Evolutionary conservation across 2,888 invertebrate species (phyloP), one percentile per base, ranked within the genome.

Genomic region (Apotomis capreana): DNA sequence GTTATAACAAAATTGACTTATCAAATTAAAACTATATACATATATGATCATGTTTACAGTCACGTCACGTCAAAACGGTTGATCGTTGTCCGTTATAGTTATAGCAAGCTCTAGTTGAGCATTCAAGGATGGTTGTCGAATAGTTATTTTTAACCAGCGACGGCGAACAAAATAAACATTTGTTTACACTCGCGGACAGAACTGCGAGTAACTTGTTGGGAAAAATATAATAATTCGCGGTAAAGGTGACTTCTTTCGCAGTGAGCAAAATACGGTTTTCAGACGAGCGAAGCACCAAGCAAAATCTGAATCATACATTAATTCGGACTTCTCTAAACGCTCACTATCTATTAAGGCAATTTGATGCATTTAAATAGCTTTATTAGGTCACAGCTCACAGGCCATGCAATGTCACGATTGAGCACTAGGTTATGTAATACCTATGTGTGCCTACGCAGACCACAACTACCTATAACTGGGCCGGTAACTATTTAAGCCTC

Each of bases 381-480:
- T 74, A 79, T 78, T 71, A 77, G 84, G 82, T 82, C 80, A 57
- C 37, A 77, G 83, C 82, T 81, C 83, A 81, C 77, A 71, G 81
- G 81, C 79, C 70, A 79, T 82, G 80, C 74, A 75, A 57, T 71
- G 69, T 68, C 74, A 67, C 49, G 60, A 67, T 65, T 59, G 55
- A 65, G 51, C 13, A 63, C 60, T 54, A 40, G 5, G 13, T 71
- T 68, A 68, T 71, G 71, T 68, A 71, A 71, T 67, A 55, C 40
- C 37, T 58, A 44, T 55, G 55, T 55, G 51, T 62, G 61, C 55
- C 60, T 62, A 44, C 44, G 51, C 71, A 57, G 57, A 71, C 55
- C 36, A 51, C 55, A 40, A 57, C 67, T 49, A 3, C 40, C 12
- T 40, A 59, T 58, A 71, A 49, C 61, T 57, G 57, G 61, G 64